Percentiles rank a stretch among this genome's conserved stretches.
Conservation (phyloP, 1,140 invertebrate species). For the Catajapyx aquilonaris region DNA sequence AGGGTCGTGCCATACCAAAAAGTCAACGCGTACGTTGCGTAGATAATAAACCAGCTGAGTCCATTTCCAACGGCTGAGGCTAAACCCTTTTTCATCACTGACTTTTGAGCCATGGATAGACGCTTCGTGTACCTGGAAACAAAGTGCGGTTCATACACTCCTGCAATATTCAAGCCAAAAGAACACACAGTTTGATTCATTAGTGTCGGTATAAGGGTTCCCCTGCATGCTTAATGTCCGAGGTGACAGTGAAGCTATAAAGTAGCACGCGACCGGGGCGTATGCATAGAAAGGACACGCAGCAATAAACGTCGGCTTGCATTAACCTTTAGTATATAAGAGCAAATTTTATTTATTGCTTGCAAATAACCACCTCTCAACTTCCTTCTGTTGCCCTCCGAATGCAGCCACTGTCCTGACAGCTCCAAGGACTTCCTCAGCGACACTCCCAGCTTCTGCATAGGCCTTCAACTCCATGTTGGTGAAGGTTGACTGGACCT, state of each 20-base stretch:
- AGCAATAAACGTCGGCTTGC: slow-evolving; percentile 25
- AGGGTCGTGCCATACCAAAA: slow-evolving; percentile 71
- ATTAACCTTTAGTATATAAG: too few relatives aligned
- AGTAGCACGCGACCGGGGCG: too few relatives aligned
- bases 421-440: slow-evolving; percentile 61
- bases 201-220: too few relatives aligned
- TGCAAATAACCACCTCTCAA: slow-evolving; percentile 31
- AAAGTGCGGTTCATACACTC: too few relatives aligned
- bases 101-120: slow-evolving; percentile 36
- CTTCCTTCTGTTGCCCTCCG: slow-evolving; percentile 61
- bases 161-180: too few relatives aligned
- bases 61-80: slow-evolving; percentile 50
- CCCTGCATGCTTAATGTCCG: too few relatives aligned
- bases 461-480: slow-evolving; percentile 57
- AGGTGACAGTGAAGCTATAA: too few relatives aligned
- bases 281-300: too few relatives aligned
- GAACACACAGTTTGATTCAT: too few relatives aligned
- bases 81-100: slow-evolving; percentile 45
- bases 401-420: slow-evolving; percentile 71
- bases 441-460: slow-evolving; percentile 56
- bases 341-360: too few relatives aligned
- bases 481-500: slow-evolving; percentile 44
- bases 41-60: slow-evolving; percentile 61
- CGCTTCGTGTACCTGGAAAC: slow-evolving; percentile 29
- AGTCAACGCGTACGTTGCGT: slow-evolving; percentile 50